A percentile compares a stretch with the other conserved stretches of the same genome.
Evolutionary conservation across 2,113 vertebrate species (phyloP).

Genomic region (Tiliqua scincoides): DNA sequence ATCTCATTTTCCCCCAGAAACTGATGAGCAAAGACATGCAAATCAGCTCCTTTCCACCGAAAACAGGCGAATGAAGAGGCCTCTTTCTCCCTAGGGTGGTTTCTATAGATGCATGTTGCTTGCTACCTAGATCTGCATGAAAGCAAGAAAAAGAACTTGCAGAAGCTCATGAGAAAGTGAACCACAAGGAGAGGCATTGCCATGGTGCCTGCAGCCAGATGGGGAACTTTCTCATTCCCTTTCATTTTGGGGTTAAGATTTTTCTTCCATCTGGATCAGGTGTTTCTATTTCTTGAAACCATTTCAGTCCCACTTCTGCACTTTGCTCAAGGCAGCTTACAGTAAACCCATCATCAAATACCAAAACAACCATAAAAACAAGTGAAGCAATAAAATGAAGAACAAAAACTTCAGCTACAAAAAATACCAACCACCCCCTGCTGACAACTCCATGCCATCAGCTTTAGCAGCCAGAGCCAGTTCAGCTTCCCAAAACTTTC

Average conservation of each 20-base stretch:
- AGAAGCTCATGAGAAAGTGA: neutral
- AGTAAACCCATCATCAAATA: neutral
- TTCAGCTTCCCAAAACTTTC: neutral
- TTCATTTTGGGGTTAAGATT: neutral
- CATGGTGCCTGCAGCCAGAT: neutral
- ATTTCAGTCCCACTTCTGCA: neutral
- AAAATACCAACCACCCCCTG: neutral
- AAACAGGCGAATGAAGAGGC: neutral
- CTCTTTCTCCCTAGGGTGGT: neutral
- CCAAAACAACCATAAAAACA: neutral
- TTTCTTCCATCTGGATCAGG: neutral
- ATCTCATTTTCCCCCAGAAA: constrained; percentile 25
- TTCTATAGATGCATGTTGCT: fast-evolving
- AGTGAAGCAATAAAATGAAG: neutral
- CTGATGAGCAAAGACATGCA: neutral
- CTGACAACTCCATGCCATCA: neutral
- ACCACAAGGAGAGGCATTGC: neutral
- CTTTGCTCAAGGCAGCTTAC: neutral
- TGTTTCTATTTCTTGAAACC: neutral
- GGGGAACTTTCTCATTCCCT: neutral
- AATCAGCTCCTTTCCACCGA: neutral
- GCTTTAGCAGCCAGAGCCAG: neutral
- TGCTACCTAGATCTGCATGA: neutral
- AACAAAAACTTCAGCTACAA: neutral
- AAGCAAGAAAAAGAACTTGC: neutral